Evolutionary conservation across 2,888 invertebrate genomes (phyloP).

Genomic region (Dryococelus australis): DNA sequence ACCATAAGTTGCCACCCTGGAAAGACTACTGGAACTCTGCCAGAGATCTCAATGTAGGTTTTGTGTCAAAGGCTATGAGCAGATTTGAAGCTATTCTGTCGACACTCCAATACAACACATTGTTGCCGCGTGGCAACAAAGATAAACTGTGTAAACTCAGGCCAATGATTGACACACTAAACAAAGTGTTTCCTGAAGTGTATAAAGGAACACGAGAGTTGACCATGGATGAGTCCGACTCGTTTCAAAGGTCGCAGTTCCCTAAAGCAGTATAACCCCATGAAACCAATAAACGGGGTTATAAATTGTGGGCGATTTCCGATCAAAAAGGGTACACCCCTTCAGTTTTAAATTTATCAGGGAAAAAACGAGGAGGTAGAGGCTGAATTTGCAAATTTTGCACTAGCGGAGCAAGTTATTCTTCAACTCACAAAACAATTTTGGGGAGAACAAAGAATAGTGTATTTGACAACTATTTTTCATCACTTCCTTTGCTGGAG

Average conservation of each 20-base stretch:
- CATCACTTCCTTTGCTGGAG: constrained; percentile 45
- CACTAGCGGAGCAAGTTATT: constrained; percentile 41
- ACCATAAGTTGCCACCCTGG: too few species aligned
- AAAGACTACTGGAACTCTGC: too few species aligned
- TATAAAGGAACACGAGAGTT: too few species aligned
- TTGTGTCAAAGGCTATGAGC: constrained; percentile 33
- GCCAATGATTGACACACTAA: too few species aligned
- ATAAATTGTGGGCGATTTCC: constrained; percentile 41
- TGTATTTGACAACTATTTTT: constrained; percentile 35
- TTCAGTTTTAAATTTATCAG: constrained; percentile 46
- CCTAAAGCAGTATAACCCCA: constrained; percentile 47
- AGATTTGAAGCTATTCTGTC: constrained; percentile 32
- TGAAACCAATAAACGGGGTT: constrained; percentile 47
- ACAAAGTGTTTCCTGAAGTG: too few species aligned
- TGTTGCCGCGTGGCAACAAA: constrained; percentile 5
- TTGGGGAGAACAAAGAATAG: constrained; percentile 40
- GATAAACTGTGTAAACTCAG: too few species aligned
- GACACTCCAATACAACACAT: constrained; percentile 37
- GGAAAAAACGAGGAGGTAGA: not conserved
- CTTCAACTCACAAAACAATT: constrained; percentile 42
- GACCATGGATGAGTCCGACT: too few species aligned
- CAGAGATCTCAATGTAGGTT: too few species aligned
- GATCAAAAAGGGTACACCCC: constrained; percentile 45
- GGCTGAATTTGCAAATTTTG: not conserved
- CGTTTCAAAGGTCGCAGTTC: constrained; percentile 34